Evolutionary conservation across 2,888 invertebrate species (phyloP), one percentile per base, ranked within the genome.

Genomic region (Drosophila putrida): DNA sequence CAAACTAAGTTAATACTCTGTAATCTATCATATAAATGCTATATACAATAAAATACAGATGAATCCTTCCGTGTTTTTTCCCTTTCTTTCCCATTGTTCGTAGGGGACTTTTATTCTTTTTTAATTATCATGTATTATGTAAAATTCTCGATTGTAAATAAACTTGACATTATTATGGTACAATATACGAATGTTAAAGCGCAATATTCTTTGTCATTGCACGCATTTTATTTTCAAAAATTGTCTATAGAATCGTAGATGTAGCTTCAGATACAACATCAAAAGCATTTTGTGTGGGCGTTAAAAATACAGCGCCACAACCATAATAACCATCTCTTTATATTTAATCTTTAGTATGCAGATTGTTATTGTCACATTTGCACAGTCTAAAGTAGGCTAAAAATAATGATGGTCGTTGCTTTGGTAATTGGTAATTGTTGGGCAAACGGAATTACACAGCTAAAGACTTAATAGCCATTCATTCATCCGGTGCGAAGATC

Each of bases 371-470:
- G 41, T 35, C 44, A 20, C 15, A 47, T 59, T 68, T 61, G 71
- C 75, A 63, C 53, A 78, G 33, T 44, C 50, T 43, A 36, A 65
- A 55, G 63, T 71, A 76, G 47, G 61, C 77, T 71, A 63, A 58
- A 78, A 75, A 82, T 81, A 63, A 62, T 28, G n/a, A 41, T 36
- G 38, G 35, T 55, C 28, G 36, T 41, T 15, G 46, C 15, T 47
- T 46, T 65, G 60, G 46, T 53, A 57, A 51, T 46, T 65, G 60
- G 46, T 53, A 57, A 51, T 47, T 64, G 53, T 53, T 78, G 43
- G 35, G 53, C 61, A 76, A 81, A 81, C 72, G 72, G 54, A 83
- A 78, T 75, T 64, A 63, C 35, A 63, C 28, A 47, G 47, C 36
- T 13, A 33, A 46, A 50, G 43, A 47, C 50, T 51, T 63, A 78